Conservation (phyloP, 2,797 vertebrate species). For the Hozukius guyotensis region DNA sequence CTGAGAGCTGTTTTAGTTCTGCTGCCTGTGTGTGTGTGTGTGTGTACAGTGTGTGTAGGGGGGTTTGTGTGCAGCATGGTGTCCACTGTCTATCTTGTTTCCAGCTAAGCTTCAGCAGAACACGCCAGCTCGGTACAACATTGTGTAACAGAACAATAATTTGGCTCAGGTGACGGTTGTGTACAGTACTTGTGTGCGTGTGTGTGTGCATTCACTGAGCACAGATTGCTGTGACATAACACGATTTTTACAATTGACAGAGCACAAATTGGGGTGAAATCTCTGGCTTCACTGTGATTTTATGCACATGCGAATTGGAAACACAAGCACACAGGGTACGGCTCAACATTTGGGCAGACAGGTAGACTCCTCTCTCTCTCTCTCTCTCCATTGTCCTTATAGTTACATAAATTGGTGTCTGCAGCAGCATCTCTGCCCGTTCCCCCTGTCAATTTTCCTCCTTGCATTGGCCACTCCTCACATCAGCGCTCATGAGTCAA, state of each 20-base stretch:
- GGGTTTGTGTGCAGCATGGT: neutral
- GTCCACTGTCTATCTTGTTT: slow-evolving; percentile 22
- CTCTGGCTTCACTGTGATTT: neutral
- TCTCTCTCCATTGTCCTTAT: neutral
- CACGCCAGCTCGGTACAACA: neutral
- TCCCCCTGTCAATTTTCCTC: slow-evolving; percentile 8
- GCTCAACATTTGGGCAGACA: neutral
- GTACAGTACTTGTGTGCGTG: neutral
- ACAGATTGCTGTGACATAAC: slow-evolving; percentile 16
- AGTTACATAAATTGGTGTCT: neutral
- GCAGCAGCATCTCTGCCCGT: neutral
- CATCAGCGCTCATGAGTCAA: slow-evolving; percentile 17
- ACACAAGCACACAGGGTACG: neutral
- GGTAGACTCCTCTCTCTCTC: neutral
- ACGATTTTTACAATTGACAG: slow-evolving; percentile 6
- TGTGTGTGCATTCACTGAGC: neutral
- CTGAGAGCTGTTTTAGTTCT: slow-evolving; percentile 53
- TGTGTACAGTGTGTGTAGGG: neutral
- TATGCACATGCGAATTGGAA: neutral
- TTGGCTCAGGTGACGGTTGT: slow-evolving; percentile 23
- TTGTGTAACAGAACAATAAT: neutral
- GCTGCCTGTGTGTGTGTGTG: slow-evolving; percentile 22
- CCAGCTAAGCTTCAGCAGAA: slow-evolving; percentile 4
- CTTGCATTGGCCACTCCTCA: slow-evolving; percentile 14
- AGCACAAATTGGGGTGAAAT: slow-evolving; percentile 27